phyloP scores from a whole-genome alignment of 2,888 invertebrate species.

The Morpho deidamia region DNA sequence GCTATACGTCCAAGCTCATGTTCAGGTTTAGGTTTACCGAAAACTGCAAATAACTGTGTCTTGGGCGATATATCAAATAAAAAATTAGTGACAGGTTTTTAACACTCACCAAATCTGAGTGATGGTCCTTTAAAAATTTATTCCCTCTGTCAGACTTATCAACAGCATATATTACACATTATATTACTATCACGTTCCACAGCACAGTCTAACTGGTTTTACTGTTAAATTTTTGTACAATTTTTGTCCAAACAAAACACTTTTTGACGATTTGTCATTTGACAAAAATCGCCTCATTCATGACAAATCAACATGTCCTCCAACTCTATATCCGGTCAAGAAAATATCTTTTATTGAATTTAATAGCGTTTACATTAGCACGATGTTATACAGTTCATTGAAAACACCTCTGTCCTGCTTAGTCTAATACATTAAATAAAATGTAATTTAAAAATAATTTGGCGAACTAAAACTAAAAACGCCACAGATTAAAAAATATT shows the following conservation, averaged over 20 bases:
- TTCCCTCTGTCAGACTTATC: conserved; percentile 50
- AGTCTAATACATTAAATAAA: too few species aligned
- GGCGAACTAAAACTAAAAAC: too few species aligned
- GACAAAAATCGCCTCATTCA: conserved; percentile 62
- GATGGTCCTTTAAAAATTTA: conserved; percentile 43
- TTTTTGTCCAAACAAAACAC: conserved; percentile 64
- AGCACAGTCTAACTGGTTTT: conserved; percentile 53
- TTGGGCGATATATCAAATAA: conserved; percentile 41
- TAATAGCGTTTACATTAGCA: not conserved
- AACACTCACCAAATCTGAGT: conserved; percentile 67
- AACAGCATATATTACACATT: conserved; percentile 61
- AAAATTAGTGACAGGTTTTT: conserved; percentile 55
- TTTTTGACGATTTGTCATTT: conserved; percentile 64
- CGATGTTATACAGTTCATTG: too few species aligned
- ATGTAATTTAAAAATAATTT: too few species aligned
- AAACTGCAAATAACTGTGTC: conserved; percentile 32
- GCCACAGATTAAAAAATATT: too few species aligned
- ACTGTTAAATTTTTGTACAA: conserved; percentile 66
- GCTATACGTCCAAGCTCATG: conserved; percentile 14
- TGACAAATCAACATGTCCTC: conserved; percentile 74
- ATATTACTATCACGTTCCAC: conserved; percentile 57
- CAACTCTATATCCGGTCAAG: conserved; percentile 62
- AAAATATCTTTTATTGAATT: conserved; percentile 6
- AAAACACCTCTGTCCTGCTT: too few species aligned
- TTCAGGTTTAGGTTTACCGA: conserved; percentile 29